Evolutionary conservation across 53 echinoderm and acorn worm genomes (phyloP).

Genomic region (Mesocentrotus franciscanus): DNA sequence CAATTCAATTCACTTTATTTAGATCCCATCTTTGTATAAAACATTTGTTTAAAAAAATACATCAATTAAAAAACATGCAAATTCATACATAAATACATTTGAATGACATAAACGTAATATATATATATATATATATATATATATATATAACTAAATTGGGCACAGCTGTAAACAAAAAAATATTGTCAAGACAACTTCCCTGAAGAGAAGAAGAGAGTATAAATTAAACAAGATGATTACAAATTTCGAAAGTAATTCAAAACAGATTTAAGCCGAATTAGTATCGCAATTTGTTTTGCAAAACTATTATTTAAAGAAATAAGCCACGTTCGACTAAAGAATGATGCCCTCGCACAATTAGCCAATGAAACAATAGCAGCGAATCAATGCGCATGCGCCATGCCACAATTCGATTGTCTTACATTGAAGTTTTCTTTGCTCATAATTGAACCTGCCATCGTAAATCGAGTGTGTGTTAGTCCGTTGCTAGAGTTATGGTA

Average conservation of each 20-base stretch:
- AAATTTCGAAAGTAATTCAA: neutral
- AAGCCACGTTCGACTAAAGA: neutral
- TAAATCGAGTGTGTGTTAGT: slow-evolving; percentile 9
- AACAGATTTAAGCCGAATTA: neutral
- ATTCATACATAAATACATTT: too few species aligned
- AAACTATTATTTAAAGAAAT: neutral
- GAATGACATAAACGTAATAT: too few species aligned
- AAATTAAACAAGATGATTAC: neutral
- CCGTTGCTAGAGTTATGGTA: slow-evolving; percentile 39
- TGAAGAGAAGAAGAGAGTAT: too few species aligned
- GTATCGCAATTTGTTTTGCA: neutral
- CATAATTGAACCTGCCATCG: slow-evolving; percentile 5
- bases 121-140: too few species aligned
- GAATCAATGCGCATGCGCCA: slow-evolving; percentile 24
- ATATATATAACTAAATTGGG: too few species aligned
- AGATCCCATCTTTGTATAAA: too few species aligned
- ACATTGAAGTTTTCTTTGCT: slow-evolving; percentile 28
- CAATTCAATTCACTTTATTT: too few species aligned
- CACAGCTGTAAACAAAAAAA: too few species aligned
- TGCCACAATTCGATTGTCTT: slow-evolving; percentile 6
- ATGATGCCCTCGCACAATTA: neutral
- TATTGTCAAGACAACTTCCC: too few species aligned
- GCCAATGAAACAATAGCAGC: neutral
- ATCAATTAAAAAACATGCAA: too few species aligned
- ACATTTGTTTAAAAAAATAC: too few species aligned